Evolutionary conservation across 2,797 vertebrate genomes (phyloP).

Genomic region (Diglossa cyanea): DNA sequence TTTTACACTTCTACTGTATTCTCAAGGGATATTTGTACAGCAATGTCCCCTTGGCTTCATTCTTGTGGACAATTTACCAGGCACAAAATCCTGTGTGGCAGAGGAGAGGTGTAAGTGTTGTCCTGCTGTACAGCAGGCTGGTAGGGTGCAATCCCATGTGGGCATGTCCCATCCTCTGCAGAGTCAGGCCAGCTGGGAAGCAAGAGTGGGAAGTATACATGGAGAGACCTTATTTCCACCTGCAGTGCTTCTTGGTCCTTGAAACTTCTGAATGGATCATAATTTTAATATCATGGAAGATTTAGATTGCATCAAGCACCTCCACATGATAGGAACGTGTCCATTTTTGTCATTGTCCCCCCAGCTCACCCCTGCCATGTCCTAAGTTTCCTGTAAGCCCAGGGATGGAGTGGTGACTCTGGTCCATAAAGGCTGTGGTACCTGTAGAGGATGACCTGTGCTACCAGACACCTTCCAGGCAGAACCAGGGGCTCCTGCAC

Average conservation of each 20-base stretch:
- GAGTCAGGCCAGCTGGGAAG: background rate
- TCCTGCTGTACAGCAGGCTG: background rate
- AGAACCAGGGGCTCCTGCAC: background rate
- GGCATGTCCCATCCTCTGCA: background rate
- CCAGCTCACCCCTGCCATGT: background rate
- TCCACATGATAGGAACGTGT: fast-evolving
- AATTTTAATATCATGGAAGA: background rate
- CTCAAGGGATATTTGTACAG: background rate
- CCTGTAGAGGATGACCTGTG: background rate
- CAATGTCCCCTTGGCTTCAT: fast-evolving
- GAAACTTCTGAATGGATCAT: background rate
- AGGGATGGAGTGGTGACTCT: background rate
- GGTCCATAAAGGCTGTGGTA: background rate
- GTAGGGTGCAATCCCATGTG: background rate
- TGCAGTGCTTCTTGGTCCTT: fast-evolving
- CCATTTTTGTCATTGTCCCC: background rate
- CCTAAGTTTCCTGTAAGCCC: background rate
- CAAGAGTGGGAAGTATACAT: background rate
- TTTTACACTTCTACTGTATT: background rate
- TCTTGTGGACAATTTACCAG: background rate
- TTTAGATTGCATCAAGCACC: fast-evolving
- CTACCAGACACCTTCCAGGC: background rate
- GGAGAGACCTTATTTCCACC: background rate
- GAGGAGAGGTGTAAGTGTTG: background rate
- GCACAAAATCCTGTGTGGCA: background rate